Evolutionary conservation across 2,797 vertebrate genomes (phyloP).

Genomic region (Leucoraja ocellata): DNA sequence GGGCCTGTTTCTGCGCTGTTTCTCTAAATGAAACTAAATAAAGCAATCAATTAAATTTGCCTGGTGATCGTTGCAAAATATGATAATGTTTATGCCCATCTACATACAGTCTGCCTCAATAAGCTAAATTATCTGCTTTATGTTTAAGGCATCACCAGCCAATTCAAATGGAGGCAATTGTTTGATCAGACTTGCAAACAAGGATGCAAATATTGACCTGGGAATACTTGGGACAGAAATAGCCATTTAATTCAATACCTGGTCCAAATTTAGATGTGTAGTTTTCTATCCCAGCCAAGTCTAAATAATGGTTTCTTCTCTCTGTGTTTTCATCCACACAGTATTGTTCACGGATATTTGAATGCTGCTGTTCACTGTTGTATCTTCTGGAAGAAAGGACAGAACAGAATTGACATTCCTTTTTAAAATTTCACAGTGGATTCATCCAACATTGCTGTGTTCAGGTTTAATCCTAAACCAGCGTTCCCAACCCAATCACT

Average conservation of each 20-base stretch:
- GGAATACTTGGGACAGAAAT: no score
- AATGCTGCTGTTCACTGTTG: slow-evolving; percentile 22
- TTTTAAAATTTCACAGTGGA: not conserved
- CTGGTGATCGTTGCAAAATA: not conserved
- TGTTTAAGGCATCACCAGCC: no score
- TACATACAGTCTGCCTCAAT: not conserved
- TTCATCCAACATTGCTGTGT: not conserved
- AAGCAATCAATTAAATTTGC: not conserved
- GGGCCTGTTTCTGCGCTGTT: no score
- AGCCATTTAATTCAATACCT: slow-evolving; percentile 35
- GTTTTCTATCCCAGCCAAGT: slow-evolving; percentile 76
- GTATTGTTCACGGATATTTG: slow-evolving; percentile 61
- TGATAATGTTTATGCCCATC: not conserved
- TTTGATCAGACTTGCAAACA: no score
- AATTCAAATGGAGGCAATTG: no score
- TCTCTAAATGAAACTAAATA: no score
- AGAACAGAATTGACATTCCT: not conserved
- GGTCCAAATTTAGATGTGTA: slow-evolving; percentile 74
- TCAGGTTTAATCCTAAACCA: not conserved
- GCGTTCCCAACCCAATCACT: not conserved
- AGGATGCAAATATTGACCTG: no score
- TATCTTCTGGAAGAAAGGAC: slow-evolving; percentile 40
- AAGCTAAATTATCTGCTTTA: not conserved
- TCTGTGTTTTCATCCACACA: slow-evolving; percentile 78
- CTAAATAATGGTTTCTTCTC: slow-evolving; percentile 77